Base-by-base conservation (phyloP, 2,113 vertebrate species). In the Brachirus orientalis region DNA sequence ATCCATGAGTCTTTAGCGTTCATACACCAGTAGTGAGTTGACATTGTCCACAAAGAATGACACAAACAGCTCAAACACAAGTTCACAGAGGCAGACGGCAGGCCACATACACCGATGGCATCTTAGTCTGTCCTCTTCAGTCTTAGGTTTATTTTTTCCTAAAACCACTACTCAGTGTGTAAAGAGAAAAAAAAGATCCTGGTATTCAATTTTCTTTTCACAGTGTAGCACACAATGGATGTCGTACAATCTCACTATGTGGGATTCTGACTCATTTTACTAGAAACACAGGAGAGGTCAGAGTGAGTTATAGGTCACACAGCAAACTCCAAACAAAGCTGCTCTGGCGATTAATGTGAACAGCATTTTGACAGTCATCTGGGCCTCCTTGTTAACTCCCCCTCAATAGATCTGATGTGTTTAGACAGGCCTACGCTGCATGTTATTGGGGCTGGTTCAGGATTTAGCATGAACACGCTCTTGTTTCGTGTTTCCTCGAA, bases 361-460 rank as follows among this genome's bases (percentile, higher is more conserved):
- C 63, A 44, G 61, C 90, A 80, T 91, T 92, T 85, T 90, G 90
- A 93, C 89, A 90, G 71, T 84, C 82, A 89, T 86, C 80, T 59
- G 72, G 82, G 72, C 68, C 83, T 84, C 68, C 82, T 88, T 90
- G 86, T 89, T 90, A 90, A 77, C 86, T 82, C 82, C 63, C 80
- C 82, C 58, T 76, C 82, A 89, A n/a, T 87, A 86, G 85, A 88
- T 79, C 17, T 86, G 77, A 90, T 90, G 71, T 52, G 79, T 75
- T 87, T 51, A 68, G 89, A 92, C 89, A 89, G 80, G 75, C 85
- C 85, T 70, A 56, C 50, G 38, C 75, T 75, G 74, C 80, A 65
- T 56, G 75, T 84, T 81, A 82, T 77, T 33, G 36, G 68, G 59
- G 75, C 73, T 76, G 72, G 64, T 71, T 63, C 58, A 77, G 63